phyloP scores from a whole-genome alignment of 2,797 vertebrate species.

The Erithacus rubecula region DNA sequence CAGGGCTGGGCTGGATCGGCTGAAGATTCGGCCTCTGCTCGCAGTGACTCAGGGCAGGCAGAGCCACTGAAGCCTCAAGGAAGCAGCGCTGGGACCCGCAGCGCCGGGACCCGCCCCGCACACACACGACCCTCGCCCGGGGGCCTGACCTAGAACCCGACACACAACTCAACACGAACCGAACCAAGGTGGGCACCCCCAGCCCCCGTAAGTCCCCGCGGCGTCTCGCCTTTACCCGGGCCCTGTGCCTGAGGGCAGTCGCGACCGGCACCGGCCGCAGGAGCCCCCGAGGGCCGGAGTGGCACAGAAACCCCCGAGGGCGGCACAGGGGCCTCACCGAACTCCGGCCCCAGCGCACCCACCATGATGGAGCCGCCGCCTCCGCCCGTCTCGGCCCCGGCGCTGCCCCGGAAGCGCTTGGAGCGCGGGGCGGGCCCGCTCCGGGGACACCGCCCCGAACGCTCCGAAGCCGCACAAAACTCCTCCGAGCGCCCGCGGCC shows the following conservation, averaged over 20 bases:
- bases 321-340: background rate
- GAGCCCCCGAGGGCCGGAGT: no score
- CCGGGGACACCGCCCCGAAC: background rate
- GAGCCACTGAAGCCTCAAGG: background rate
- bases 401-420: background rate
- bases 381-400: background rate
- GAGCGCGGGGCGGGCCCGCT: background rate
- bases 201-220: background rate
- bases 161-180: background rate
- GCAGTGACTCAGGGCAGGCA: background rate
- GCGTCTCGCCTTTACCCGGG: background rate
- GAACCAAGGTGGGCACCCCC: background rate
- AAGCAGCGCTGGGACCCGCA: background rate
- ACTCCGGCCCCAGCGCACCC: background rate
- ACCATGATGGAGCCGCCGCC: background rate
- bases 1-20: background rate
- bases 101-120: background rate
- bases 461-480: rapidly evolving
- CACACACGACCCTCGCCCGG: background rate
- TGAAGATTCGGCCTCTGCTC: background rate
- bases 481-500: no score
- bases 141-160: background rate
- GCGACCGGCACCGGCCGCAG: no score
- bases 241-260: background rate
- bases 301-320: background rate